Conservation (phyloP, 2,797 vertebrate species). For the Betta splendens region DNA sequence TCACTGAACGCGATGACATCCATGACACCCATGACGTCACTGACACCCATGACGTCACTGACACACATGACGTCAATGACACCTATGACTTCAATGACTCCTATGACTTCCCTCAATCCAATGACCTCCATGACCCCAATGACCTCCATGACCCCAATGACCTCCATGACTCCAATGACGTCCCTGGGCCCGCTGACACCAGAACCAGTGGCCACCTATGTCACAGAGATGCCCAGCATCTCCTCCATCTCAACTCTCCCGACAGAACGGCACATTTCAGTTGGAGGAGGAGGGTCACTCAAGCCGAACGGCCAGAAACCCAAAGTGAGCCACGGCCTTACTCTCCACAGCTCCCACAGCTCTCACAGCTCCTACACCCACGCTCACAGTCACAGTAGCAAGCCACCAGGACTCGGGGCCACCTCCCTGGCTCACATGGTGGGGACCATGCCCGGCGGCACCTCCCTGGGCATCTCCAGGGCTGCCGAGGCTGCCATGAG, state of each 20-base stretch:
- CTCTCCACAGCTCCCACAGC: slow-evolving; percentile 52
- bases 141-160: slow-evolving; percentile 44
- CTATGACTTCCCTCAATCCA: slow-evolving; percentile 36
- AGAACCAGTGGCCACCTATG: slow-evolving; percentile 86
- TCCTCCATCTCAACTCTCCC: slow-evolving; percentile 81
- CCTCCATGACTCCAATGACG: slow-evolving; percentile 67
- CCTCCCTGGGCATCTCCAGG: slow-evolving; percentile 72
- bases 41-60: slow-evolving; percentile 41
- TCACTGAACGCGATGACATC: slow-evolving; percentile 60
- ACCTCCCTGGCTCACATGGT: slow-evolving; percentile 73
- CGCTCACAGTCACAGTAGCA: slow-evolving; percentile 76
- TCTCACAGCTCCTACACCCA: slow-evolving; percentile 59
- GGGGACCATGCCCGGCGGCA: slow-evolving; percentile 76
- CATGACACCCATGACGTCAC: slow-evolving; percentile 52
- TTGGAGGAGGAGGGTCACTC: slow-evolving; percentile 54
- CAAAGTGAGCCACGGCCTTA: slow-evolving; percentile 73
- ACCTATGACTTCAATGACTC: slow-evolving; percentile 57
- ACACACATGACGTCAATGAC: slow-evolving; percentile 30
- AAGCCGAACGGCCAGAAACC: slow-evolving; percentile 91
- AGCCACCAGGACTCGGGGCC: slow-evolving; percentile 66
- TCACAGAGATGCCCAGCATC: slow-evolving; percentile 84
- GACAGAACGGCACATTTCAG: slow-evolving; percentile 81
- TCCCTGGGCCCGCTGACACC: slow-evolving; percentile 90
- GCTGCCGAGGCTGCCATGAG: slow-evolving; percentile 53
- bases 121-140: slow-evolving; percentile 56